Conservation (phyloP, 2,113 vertebrate genomes). For the Raja brachyura region DNA sequence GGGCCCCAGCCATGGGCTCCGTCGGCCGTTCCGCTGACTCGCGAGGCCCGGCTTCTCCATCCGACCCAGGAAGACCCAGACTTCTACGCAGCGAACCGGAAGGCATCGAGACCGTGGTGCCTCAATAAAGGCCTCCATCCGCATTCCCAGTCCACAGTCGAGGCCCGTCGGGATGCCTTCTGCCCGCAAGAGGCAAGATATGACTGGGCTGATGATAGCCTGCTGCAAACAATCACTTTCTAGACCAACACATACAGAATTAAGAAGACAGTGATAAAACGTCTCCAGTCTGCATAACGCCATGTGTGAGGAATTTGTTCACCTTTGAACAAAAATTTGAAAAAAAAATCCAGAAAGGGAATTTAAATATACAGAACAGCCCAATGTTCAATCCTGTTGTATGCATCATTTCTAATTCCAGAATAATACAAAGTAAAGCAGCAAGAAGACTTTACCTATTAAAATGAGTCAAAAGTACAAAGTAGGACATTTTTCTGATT, state of each 20-base stretch:
- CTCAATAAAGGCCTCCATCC: no score
- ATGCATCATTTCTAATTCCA: not conserved
- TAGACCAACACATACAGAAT: not conserved
- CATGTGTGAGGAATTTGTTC: not conserved
- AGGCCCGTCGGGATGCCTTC: no score
- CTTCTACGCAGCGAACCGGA: no score
- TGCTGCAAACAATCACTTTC: not conserved
- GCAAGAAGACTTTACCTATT: not conserved
- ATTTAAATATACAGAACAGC: not conserved
- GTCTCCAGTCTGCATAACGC: not conserved
- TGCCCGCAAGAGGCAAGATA: not conserved
- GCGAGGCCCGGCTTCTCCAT: no score
- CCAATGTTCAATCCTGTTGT: not conserved
- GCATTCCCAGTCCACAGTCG: no score
- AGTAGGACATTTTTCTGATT: not conserved
- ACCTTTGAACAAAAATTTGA: not conserved
- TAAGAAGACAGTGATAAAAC: not conserved
- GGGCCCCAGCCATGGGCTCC: no score
- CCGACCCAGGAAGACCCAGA: no score
- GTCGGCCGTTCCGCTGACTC: no score
- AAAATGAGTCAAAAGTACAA: no score
- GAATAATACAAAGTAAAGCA: not conserved
- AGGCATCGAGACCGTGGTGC: no score
- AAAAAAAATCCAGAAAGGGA: slow-evolving; percentile 3
- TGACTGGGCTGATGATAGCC: not conserved